Base-by-base conservation (phyloP, 2,888 invertebrate species). In the Drosophila engyochracea region DNA sequence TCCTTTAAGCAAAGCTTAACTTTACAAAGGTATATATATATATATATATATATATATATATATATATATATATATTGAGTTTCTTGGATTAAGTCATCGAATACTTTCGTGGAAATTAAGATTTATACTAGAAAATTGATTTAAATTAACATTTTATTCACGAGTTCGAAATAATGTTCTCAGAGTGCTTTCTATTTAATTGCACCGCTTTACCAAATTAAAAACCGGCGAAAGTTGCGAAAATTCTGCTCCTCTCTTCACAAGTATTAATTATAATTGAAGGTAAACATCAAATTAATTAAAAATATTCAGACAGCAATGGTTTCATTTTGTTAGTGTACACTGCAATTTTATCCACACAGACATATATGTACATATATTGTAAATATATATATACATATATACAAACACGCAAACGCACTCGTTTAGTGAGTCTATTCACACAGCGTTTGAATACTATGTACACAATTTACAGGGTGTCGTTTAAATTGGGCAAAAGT, bases 391-490 rank as follows among this genome's bases (percentile, higher is more conserved):
- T 37, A 39, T 5, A 22, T 22, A 44, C 6, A 47, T 22, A 22
- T 22, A 6, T 6, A 44, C 12, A 47, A 39, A 14, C 51, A 49
- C 19, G 6, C 33, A 44, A 16, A 37, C 37, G 6, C 37, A 37
- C 16, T 37, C 37, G 12, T 57, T 9, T 19, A 44, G 19, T 37
- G 9, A 33, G 28, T 54, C 53, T 33, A 49, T 64, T 55, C 60
- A 52, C 31, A 19, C 39, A 39, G 19, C 30, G 14, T 35, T 28
- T 28, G 25, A 41, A 58, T 54, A 35, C 54, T 10, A 22, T 54
- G 28, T 41, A 58, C 30, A 35, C 28, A 54, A 49, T 35, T 44
- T 54, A 64, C 64, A 70, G 59, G 72, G 64, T 60, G 37, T 14
- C n/a, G 22, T 22, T 14, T 44, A 12, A 12, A 22, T 44, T 44